Conservation (phyloP, 2,113 vertebrate species). For the Lophochroa leadbeateri region DNA sequence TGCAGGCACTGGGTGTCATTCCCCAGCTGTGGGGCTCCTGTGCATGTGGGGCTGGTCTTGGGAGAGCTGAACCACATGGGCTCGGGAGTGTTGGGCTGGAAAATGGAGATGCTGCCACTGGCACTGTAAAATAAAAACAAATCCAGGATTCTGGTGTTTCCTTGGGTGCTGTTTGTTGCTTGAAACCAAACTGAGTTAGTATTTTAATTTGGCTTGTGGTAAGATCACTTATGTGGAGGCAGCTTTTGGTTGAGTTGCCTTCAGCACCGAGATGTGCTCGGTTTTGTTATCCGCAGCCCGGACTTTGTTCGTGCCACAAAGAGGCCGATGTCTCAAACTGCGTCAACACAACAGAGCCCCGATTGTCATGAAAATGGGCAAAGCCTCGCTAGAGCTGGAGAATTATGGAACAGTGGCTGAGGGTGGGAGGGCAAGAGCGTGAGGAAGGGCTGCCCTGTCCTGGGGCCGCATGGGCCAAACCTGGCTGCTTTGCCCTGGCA, state of each 20-base stretch:
- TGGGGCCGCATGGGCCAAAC: background rate
- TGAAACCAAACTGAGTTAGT: background rate
- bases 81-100: background rate
- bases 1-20: rapidly evolving
- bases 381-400: background rate
- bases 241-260: background rate
- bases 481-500: background rate
- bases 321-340: conserved; percentile 41
- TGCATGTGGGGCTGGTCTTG: background rate
- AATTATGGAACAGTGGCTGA: background rate
- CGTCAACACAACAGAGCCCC: conserved; percentile 36
- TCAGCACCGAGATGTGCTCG: background rate
- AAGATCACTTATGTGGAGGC: background rate
- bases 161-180: background rate
- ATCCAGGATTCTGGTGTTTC: background rate
- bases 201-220: background rate
- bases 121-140: background rate
- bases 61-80: rapidly evolving
- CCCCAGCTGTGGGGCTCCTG: background rate
- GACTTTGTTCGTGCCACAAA: conserved; percentile 62
- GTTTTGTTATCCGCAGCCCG: conserved; percentile 19
- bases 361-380: conserved; percentile 62
- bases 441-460: background rate
- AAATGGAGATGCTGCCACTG: rapidly evolving
- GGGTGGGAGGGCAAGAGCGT: background rate